Evolutionary conservation across 2,113 vertebrate species (phyloP).

Genomic region (Guaruba guarouba): DNA sequence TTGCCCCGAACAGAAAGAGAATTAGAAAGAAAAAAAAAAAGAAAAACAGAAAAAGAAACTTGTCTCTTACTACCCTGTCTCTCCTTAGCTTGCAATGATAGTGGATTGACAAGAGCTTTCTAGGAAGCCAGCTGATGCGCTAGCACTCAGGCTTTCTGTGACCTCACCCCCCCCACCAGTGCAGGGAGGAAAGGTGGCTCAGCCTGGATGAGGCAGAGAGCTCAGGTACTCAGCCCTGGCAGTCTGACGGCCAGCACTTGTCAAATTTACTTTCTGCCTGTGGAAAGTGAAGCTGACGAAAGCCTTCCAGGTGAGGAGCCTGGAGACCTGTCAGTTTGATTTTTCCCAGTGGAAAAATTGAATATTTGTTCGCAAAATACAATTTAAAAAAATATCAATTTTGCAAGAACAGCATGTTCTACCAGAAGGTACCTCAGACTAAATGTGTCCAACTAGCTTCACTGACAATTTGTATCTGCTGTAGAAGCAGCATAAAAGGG

Average conservation of each 20-base stretch:
- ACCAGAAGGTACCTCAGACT: not conserved
- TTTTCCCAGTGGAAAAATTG: not conserved
- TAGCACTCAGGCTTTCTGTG: not conserved
- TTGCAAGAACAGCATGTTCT: not conserved
- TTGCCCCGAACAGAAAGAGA: not conserved
- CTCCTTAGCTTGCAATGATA: not conserved
- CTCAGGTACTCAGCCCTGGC: not conserved
- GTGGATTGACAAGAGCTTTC: not conserved
- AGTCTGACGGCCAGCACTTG: not conserved
- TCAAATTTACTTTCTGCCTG: not conserved
- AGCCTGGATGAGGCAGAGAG: not conserved
- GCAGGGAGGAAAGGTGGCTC: not conserved
- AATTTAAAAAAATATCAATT: not conserved
- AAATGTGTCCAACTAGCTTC: not conserved
- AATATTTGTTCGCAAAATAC: conserved; percentile 11
- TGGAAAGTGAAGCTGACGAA: not conserved
- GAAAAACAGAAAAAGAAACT: not conserved
- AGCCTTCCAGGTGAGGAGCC: not conserved
- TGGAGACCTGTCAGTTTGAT: conserved; percentile 7
- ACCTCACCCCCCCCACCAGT: not conserved
- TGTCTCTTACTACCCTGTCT: not conserved
- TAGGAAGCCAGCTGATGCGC: not conserved
- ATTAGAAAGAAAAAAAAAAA: not conserved
- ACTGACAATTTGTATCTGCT: not conserved
- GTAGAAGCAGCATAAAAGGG: not conserved